Percentiles rank a stretch among this genome's conserved stretches.
phyloP scores from a whole-genome alignment of 2,113 vertebrate species.

The Mandrillus leucophaeus region DNA sequence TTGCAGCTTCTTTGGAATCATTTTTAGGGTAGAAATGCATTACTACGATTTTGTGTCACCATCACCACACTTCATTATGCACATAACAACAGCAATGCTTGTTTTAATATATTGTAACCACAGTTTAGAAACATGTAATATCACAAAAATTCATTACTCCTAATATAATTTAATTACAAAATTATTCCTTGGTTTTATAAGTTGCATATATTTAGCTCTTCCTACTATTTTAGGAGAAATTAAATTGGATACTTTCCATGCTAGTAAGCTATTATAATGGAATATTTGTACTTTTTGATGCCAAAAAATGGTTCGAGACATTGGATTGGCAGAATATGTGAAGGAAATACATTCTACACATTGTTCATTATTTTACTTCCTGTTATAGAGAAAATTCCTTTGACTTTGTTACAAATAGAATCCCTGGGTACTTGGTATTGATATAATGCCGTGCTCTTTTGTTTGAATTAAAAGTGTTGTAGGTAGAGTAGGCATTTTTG shows the following conservation, averaged over 20 bases:
- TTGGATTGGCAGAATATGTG: not conserved
- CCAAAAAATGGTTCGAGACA: slow-evolving; percentile 27
- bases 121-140: slow-evolving; percentile 6
- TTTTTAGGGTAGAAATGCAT: not conserved
- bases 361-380: slow-evolving; percentile 48
- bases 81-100: not conserved
- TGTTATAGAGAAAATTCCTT: slow-evolving; percentile 22
- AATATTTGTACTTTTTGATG: not conserved
- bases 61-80: not conserved
- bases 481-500: not conserved
- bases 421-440: slow-evolving; percentile 15
- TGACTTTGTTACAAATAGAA: slow-evolving; percentile 31
- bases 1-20: not conserved
- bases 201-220: slow-evolving; percentile 55
- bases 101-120: not conserved
- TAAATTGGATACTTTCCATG: slow-evolving; percentile 33
- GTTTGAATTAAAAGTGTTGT: not conserved
- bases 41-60: not conserved
- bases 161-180: slow-evolving; percentile 46
- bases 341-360: slow-evolving; percentile 24
- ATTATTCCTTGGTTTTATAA: slow-evolving; percentile 5
- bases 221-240: slow-evolving; percentile 8
- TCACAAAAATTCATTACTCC: not conserved
- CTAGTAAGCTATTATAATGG: not conserved
- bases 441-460: not conserved